These are phyloP conservation scores for Mormyrops attenuatus DNA, from an alignment of 2,797 vertebrate species.

Conservation along the genomic window DNA sequence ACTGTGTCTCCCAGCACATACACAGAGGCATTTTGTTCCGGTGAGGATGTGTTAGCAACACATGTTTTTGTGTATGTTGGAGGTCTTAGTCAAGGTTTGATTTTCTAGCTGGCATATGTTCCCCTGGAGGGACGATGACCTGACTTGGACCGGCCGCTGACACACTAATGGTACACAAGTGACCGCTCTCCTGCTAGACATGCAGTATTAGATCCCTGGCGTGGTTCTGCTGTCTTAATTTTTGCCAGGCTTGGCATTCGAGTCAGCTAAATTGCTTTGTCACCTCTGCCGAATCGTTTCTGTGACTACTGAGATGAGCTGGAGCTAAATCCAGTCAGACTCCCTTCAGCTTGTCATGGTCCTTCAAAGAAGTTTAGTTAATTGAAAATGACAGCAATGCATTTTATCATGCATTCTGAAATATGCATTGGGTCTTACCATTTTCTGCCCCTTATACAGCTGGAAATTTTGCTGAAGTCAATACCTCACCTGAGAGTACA, in stretches of 20 bases:
- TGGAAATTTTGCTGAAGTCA: not conserved
- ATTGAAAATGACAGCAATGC: not conserved
- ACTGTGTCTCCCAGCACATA: not conserved
- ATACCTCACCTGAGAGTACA: not conserved
- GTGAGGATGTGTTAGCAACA: not conserved
- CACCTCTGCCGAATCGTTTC: not conserved
- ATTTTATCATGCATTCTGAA: not conserved
- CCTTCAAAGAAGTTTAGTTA: not conserved
- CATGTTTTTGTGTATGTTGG: not conserved
- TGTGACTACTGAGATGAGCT: not conserved
- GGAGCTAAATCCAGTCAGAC: not conserved
- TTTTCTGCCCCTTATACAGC: not conserved
- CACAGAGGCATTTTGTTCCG: not conserved
- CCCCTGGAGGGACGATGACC: not conserved
- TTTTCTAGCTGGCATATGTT: not conserved
- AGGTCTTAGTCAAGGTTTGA: not conserved
- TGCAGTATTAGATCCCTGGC: not conserved
- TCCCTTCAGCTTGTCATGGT: not conserved
- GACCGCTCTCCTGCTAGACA: not conserved
- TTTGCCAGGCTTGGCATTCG: not conserved
- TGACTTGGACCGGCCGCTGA: not conserved
- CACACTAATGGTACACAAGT: not conserved
- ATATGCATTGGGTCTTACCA: not conserved
- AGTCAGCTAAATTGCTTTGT: not conserved
- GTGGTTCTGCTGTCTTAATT: not conserved